Evolutionary conservation across 2,113 vertebrate species (phyloP).

Genomic region (Perca fluviatilis): DNA sequence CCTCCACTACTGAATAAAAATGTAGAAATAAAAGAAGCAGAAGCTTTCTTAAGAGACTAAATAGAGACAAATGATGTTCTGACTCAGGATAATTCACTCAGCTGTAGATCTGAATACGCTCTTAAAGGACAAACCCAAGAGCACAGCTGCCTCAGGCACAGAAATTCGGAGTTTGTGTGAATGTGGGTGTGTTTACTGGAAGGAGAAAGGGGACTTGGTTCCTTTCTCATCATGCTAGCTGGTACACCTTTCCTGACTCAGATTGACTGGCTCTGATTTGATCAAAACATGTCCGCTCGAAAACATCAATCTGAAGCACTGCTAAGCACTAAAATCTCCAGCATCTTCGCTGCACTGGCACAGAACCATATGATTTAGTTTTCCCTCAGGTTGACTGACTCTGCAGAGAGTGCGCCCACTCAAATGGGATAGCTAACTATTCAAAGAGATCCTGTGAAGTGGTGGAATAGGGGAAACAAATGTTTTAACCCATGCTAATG

Average conservation of each 20-base stretch:
- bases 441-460: not conserved
- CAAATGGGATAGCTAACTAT: not conserved
- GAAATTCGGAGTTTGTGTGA: not conserved
- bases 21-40: not conserved
- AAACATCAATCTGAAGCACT: not conserved
- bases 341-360: not conserved
- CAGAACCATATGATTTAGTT: not conserved
- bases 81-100: conserved; percentile 36
- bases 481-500: not conserved
- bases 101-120: conserved; percentile 12
- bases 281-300: conserved; percentile 19
- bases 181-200: not conserved
- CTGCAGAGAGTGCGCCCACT: not conserved
- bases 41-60: conserved; percentile 21
- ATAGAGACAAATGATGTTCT: conserved; percentile 7
- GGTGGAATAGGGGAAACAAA: not conserved
- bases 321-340: not conserved
- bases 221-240: not conserved
- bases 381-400: not conserved
- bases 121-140: conserved; percentile 30
- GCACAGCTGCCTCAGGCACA: conserved; percentile 6
- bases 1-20: not conserved
- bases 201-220: not conserved
- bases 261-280: conserved; percentile 8
- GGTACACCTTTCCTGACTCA: conserved; percentile 11